phyloP scores from a whole-genome alignment of 2,113 vertebrate species.

The western clawed frog (Xenopus tropicalis) region DNA sequence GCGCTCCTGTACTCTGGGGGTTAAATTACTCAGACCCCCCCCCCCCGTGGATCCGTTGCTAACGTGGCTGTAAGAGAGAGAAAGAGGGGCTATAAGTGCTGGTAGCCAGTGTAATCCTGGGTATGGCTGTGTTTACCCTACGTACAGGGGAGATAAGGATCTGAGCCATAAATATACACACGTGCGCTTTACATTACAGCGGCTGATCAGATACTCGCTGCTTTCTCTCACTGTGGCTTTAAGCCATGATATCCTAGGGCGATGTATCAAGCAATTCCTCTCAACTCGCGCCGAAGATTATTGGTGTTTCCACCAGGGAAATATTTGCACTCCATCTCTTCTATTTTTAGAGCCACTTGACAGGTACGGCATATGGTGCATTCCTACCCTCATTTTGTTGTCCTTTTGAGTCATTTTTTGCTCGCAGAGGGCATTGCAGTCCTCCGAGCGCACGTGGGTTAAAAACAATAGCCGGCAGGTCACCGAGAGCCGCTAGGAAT shows the following conservation, averaged over 20 bases:
- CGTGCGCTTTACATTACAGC: constrained; percentile 6
- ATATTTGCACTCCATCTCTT: constrained; percentile 47
- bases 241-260: constrained; percentile 51
- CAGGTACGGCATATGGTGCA: constrained; percentile 44
- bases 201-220: constrained; percentile 25
- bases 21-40: constrained; percentile 59
- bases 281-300: constrained; percentile 53
- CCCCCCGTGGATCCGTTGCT: constrained; percentile 59
- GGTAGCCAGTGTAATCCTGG: neutral
- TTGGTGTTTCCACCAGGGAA: constrained; percentile 53
- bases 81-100: constrained; percentile 38
- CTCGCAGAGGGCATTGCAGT: neutral
- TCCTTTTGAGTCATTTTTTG: neutral
- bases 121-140: constrained; percentile 1
- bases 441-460: neutral
- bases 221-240: constrained; percentile 16
- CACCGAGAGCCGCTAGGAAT: neutral
- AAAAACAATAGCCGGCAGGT: neutral
- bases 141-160: constrained; percentile 1
- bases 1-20: constrained; percentile 58
- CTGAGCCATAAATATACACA: constrained; percentile 7
- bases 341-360: constrained; percentile 46
- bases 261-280: constrained; percentile 50
- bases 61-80: constrained; percentile 41
- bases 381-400: neutral